A percentile compares a stretch with the other conserved stretches of the same genome.
Evolutionary conservation across 2,888 invertebrate species (phyloP).

Genomic region (Synanthedon formicaeformis): DNA sequence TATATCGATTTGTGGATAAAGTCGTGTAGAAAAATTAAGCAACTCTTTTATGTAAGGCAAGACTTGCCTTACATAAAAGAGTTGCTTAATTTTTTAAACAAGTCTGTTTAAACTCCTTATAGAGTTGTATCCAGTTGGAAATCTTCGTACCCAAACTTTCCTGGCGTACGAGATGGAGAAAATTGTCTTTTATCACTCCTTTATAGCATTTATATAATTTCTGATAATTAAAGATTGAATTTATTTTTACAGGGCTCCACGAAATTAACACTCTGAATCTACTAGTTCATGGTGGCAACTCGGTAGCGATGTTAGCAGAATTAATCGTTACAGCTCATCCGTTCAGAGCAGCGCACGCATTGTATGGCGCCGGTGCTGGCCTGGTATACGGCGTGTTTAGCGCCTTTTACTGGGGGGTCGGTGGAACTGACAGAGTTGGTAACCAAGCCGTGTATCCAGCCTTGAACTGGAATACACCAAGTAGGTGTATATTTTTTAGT

Average conservation of each 20-base stretch:
- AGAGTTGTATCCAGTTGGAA: no score
- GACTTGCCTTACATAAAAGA: no score
- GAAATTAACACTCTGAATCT: slow-evolving; percentile 76
- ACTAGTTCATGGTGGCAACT: slow-evolving; percentile 81
- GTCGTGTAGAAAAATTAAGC: no score
- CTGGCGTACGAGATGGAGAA: no score
- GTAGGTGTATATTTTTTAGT: slow-evolving; percentile 15
- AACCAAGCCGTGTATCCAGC: slow-evolving; percentile 78
- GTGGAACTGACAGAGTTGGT: slow-evolving; percentile 65
- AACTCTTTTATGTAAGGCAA: no score
- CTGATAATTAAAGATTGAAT: not conserved
- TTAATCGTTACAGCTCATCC: slow-evolving; percentile 79
- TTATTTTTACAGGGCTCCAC: slow-evolving; percentile 61
- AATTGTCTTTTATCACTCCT: no score
- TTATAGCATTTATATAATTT: no score
- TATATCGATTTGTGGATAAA: no score
- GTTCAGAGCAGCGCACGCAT: slow-evolving; percentile 73
- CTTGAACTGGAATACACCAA: slow-evolving; percentile 80
- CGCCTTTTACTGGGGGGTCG: slow-evolving; percentile 57
- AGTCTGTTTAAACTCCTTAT: no score
- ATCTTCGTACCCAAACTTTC: no score
- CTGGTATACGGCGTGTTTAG: slow-evolving; percentile 63
- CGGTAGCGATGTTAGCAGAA: slow-evolving; percentile 79
- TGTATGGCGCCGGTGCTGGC: slow-evolving; percentile 73
- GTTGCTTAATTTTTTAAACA: no score